Conservation (phyloP, 2,888 invertebrate species). For the Parnassius mnemosyne region DNA sequence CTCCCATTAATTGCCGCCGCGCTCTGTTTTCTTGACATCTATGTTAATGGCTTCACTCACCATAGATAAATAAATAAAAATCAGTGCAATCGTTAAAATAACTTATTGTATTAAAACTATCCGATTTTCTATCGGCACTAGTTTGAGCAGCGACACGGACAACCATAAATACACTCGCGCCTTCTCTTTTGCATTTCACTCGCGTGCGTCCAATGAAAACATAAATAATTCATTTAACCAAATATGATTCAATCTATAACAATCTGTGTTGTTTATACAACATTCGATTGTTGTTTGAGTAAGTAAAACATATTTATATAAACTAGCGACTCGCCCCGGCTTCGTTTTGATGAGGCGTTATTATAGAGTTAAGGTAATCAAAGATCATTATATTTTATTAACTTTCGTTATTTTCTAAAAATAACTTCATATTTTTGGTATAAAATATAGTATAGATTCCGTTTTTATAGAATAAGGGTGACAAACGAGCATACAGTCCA, state of each 20-base stretch:
- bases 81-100: neutral
- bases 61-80: neutral
- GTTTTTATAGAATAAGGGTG: too few relatives aligned
- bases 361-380: too few relatives aligned
- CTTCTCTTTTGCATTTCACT: conserved; percentile 1
- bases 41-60: neutral
- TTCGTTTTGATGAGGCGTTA: too few relatives aligned
- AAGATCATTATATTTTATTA: too few relatives aligned
- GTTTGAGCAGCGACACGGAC: neutral
- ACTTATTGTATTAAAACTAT: neutral
- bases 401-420: too few relatives aligned
- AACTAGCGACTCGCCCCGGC: too few relatives aligned
- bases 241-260: conserved; percentile 8
- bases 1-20: neutral
- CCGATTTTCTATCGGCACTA: neutral
- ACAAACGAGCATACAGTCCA: too few relatives aligned
- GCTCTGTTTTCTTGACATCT: neutral
- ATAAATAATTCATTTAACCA: conserved; percentile 6
- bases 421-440: too few relatives aligned
- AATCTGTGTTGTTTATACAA: conserved; percentile 13
- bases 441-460: too few relatives aligned
- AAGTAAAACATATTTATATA: neutral
- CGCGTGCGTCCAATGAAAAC: neutral
- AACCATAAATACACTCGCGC: neutral
- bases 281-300: conserved; percentile 9